Percentiles rank a stretch among this genome's conserved stretches.
phyloP scores from a whole-genome alignment of 2,888 invertebrate species.

The Marronus borbonicus region DNA sequence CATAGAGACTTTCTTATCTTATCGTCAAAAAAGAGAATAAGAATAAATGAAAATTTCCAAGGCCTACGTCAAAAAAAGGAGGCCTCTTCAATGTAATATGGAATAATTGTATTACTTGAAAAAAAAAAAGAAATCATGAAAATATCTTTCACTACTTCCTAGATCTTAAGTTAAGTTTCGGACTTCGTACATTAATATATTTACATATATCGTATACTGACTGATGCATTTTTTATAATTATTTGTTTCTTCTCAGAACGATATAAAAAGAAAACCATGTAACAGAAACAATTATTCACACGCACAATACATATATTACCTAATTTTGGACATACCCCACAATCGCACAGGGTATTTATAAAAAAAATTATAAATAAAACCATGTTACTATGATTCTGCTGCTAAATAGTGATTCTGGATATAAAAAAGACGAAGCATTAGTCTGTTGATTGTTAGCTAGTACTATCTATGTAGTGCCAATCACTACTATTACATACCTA shows the following conservation, averaged over 20 bases:
- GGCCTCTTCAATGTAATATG: constrained; percentile 41
- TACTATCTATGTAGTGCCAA: neutral
- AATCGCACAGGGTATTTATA: constrained; percentile 46
- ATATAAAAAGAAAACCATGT: constrained; percentile 23
- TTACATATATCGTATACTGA: constrained; percentile 29
- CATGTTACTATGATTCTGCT: neutral
- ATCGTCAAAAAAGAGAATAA: constrained; percentile 31
- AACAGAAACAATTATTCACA: constrained; percentile 31
- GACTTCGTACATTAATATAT: constrained; percentile 16
- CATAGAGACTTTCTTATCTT: constrained; percentile 17
- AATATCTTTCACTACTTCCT: constrained; percentile 32
- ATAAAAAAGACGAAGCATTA: too few species aligned
- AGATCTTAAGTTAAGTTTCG: constrained; percentile 4
- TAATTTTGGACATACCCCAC: constrained; percentile 32
- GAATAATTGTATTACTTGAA: constrained; percentile 16
- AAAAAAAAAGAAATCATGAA: neutral
- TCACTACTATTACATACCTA: neutral
- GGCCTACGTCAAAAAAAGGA: constrained; percentile 43
- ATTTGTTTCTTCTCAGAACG: constrained; percentile 21
- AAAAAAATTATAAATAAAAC: neutral
- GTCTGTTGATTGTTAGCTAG: too few species aligned
- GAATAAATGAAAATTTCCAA: constrained; percentile 48
- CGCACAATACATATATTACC: constrained; percentile 42
- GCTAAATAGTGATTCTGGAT: too few species aligned
- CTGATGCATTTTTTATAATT: constrained; percentile 47